These are phyloP conservation scores for Kradibia gibbosae DNA, from an alignment of 1,140 invertebrate genomes.

Conservation along the genomic window DNA sequence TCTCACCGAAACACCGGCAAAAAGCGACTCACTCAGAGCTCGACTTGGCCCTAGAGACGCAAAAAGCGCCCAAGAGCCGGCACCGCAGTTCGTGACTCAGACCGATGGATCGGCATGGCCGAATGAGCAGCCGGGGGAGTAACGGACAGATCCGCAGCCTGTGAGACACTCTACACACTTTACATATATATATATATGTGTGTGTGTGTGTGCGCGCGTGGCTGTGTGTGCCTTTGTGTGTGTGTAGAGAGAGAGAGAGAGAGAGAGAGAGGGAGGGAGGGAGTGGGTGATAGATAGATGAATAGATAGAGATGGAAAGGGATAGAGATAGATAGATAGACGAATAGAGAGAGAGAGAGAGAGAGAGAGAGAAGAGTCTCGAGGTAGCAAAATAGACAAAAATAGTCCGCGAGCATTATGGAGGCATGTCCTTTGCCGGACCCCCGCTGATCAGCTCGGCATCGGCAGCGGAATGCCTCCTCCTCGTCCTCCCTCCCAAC, in stretches of 20 bases:
- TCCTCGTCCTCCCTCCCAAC: background rate
- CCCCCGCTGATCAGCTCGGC: conserved; percentile 60
- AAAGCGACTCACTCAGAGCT: conserved; percentile 6
- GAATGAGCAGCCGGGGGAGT: conserved; percentile 3
- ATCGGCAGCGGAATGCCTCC: conserved; percentile 59
- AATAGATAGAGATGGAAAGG: too few relatives aligned
- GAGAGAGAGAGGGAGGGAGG: background rate
- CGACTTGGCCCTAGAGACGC: background rate
- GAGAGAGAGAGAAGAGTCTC: background rate
- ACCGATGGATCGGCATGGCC: conserved; percentile 26
- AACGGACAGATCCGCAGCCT: too few relatives aligned
- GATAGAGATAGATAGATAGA: background rate
- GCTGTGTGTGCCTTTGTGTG: too few relatives aligned
- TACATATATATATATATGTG: too few relatives aligned
- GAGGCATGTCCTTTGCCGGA: conserved; percentile 63
- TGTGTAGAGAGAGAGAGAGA: background rate
- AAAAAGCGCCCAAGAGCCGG: background rate
- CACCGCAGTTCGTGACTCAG: conserved; percentile 9
- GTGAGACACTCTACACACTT: too few relatives aligned
- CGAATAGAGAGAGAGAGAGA: background rate
- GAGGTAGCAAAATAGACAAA: conserved; percentile 62
- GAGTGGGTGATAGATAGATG: background rate
- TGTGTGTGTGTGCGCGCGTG: too few relatives aligned
- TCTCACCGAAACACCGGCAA: background rate
- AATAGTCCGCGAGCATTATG: conserved; percentile 60